Base-by-base conservation (phyloP, 2,888 invertebrate genomes). In the Tiphia femorata region DNA sequence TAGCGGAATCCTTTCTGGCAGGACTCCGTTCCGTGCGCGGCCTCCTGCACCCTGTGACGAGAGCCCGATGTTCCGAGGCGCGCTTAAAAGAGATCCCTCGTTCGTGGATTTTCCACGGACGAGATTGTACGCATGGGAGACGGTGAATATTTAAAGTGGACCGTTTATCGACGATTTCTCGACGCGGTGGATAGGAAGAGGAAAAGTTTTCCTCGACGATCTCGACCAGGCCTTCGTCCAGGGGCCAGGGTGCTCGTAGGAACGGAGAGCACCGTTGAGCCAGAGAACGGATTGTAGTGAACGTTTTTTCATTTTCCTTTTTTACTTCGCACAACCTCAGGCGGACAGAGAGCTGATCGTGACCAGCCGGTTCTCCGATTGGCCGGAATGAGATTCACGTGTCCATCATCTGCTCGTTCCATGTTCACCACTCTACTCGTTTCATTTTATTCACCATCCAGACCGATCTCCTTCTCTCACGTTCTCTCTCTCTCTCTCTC, bases 341-440 rank as follows among this genome's bases (percentile, higher is more conserved):
- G 72, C 42, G 67, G 66, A 69, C 66, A 49, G 60, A 75, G 65
- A 69, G 76, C 78, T 80, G 81, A 73, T 70, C 72, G 73, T 33
- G 80, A 80, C 81, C 79, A 73, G 80, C 70, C 63, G 65, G 48
- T 70, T 67, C 63, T 63, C 70, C 59, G 70, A 73, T 62, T 63
- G 62, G 56, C 64, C 59, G 62, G 65, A 70, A 67, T 64, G 62
- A 64, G 58, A 64, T 67, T 67, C 58, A 57, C 64, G 25, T 64
- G n/a, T 49, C 58, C 19, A 62, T 68, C 58, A 50, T 50, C 38
- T 25, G 49, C 51, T 40, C 40, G 35, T 40, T 47, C 57, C 17
- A n/a, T 25, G 10, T 38, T 7, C 29, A 27, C 21, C 17, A 20
- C 29, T 7, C 3, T 19, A 1, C 25, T 27, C 29, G n/a, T 35